Base-by-base conservation (phyloP, 2,797 vertebrate species). In the Antennarius maculatus region DNA sequence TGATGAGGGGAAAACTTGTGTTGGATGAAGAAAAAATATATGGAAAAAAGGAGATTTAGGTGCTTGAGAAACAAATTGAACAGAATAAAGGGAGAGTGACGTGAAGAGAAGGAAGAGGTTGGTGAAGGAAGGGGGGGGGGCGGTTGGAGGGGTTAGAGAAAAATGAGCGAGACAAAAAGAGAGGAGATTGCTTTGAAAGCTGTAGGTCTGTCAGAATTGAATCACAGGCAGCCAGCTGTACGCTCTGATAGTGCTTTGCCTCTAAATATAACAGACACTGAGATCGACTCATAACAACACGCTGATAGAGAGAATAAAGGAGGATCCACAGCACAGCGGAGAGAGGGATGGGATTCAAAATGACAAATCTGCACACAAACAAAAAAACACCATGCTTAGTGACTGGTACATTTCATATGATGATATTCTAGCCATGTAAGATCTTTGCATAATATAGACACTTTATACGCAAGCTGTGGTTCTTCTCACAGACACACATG, bases 241-340 rank as follows among this genome's bases (percentile, higher is more conserved):
- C 84, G 81, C 89, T 76, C 73, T 78, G 88, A 90, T 88, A 90
- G 80, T 47, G 77, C 70, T 62, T 53, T 68, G 79, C 66, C 80
- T 90, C 86, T 91, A 90, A 92, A 93, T 92, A 90, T 84, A 91
- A 83, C 80, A 75, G 77, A 76, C 75, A 60, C 67, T 64, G 75
- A 87, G 87, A 91, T 88, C 80, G 72, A 64, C 85, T 73, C 86
- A 90, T 87, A 76, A 74, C 78, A 74, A 78, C 70, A 86, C 68
- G 70, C 57, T 61, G 51, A 76, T 50, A 61, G 58, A 54, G 67
- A 59, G 70, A 71, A 82, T 59, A 64, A 66, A 66, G 10, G 64
- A 68, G 52, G 67, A 42, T 43, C 76, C 72, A 39, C 56, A 57
- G 31, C 43, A 53, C 29, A 2, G 57, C 50, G 42, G 43, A 59